These are phyloP conservation scores for Pygoscelis adeliae DNA, from an alignment of 2,113 vertebrate species.

Conservation along the genomic window DNA sequence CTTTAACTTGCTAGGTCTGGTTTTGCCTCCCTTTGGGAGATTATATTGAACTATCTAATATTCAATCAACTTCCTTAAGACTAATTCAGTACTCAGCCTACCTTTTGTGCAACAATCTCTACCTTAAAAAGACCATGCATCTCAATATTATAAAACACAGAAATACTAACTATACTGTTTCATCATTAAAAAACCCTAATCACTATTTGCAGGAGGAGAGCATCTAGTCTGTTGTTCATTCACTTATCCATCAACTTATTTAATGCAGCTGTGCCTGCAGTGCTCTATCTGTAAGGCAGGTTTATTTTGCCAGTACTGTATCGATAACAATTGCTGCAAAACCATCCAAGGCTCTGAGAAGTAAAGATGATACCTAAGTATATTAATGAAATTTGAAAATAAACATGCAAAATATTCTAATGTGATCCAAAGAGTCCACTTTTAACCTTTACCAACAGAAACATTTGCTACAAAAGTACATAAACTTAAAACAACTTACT, in stretches of 20 bases:
- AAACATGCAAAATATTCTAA: neutral
- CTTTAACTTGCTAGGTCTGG: neutral
- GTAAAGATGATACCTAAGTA: neutral
- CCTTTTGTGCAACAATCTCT: neutral
- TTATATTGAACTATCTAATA: neutral
- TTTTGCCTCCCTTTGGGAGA: neutral
- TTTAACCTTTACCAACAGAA: neutral
- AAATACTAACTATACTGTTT: neutral
- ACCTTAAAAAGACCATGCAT: neutral
- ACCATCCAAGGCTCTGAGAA: neutral
- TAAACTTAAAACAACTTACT: slow-evolving; percentile 76
- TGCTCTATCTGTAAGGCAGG: neutral
- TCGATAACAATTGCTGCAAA: neutral
- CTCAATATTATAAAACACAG: neutral
- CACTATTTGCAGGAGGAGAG: neutral
- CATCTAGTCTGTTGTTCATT: neutral
- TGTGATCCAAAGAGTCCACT: neutral
- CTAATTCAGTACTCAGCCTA: neutral
- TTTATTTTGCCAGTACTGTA: neutral
- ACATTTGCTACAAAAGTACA: neutral
- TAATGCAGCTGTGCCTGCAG: neutral
- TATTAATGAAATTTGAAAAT: neutral
- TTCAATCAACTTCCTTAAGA: neutral
- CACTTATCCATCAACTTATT: neutral
- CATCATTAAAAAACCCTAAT: neutral